Base-by-base conservation (phyloP, 2,888 invertebrate genomes). In the Andrena hattorfiana region DNA sequence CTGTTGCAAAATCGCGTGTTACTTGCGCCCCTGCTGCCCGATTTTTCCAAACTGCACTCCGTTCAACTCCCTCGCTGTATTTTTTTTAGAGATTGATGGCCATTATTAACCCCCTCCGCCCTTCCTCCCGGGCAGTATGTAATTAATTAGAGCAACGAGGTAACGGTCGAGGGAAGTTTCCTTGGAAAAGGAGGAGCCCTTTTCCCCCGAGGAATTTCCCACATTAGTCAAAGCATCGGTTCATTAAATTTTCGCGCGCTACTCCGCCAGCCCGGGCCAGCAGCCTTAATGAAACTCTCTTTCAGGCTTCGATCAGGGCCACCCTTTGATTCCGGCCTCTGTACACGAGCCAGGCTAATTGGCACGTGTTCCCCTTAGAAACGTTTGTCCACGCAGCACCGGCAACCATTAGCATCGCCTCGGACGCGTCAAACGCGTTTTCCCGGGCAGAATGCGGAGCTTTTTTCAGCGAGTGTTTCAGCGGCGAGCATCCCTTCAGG, bases 221-320 rank as follows among this genome's bases (percentile, higher is more conserved):
- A 70, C 56, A 70, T 70, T 70, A 70, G 59, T 70, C 54, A 64
- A 26, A 51, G 64, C 64, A 28, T 26, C 73, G 54, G 54, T 73
- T 73, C 64, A 64, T 73, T 73, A 66, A 73, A 73, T 56, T 66
- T 73, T 56, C 73, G 56, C 64, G 73, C 73, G 56, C 42, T 26
- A 26, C 42, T 30, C 28, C 10, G 28, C 3, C 63, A 30, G 42
- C 23, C 20, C 42, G 4, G 66, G 32, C 49, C 48, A n/a, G 10
- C 35, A 26, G 51, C 72, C 32, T 72, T 72, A 72, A 60, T 59
- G 74, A 75, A 68, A 49, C 42, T 60, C 68, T 48, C 68, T 60
- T 60, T 49, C 74, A 23, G 59, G 32, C 63, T 72, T 72, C 72
- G 72, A 63, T 72, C 49, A 72, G 30, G 63, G 49, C 51, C 28